Evolutionary conservation across 2,888 invertebrate genomes (phyloP).

Genomic region (Dastarcus helophoroides): DNA sequence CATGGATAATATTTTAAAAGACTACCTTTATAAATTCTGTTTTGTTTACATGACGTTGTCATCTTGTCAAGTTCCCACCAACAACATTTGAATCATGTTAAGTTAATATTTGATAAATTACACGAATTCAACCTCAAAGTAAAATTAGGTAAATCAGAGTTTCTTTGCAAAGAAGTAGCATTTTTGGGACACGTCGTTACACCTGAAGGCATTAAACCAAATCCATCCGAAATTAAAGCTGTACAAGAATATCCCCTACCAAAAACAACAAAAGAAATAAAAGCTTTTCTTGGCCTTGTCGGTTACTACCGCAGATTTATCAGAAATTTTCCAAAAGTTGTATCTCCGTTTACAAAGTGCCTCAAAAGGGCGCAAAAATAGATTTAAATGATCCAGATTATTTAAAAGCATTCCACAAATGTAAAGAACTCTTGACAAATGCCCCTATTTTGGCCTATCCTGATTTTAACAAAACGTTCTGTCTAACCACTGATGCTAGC

Average conservation of each 20-base stretch:
- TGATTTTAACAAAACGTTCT: slow-evolving; percentile 16
- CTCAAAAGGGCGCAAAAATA: slow-evolving; percentile 14
- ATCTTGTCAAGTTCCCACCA: too few species aligned
- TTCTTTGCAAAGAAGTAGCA: too few species aligned
- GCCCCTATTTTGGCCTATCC: slow-evolving; percentile 17
- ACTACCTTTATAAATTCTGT: slow-evolving; percentile 11
- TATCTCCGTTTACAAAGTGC: slow-evolving; percentile 15
- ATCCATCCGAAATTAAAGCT: slow-evolving; percentile 10
- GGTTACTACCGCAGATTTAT: slow-evolving; percentile 14
- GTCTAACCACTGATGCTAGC: slow-evolving; percentile 16
- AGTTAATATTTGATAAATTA: slow-evolving; percentile 4
- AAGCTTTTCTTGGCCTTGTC: slow-evolving; percentile 15
- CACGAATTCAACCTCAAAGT: slow-evolving; percentile 11
- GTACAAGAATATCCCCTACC: slow-evolving; percentile 16
- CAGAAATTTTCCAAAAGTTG: slow-evolving; percentile 14
- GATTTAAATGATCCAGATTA: slow-evolving; percentile 10
- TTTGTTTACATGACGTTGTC: too few species aligned
- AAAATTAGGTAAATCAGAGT: slow-evolving; percentile 13
- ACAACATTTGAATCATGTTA: slow-evolving; percentile 9
- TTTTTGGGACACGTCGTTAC: too few species aligned
- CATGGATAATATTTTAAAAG: slow-evolving; percentile 13
- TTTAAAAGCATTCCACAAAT: slow-evolving; percentile 13
- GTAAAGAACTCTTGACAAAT: slow-evolving; percentile 17
- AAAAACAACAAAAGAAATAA: slow-evolving; percentile 16
- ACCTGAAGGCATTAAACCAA: slow-evolving; percentile 14